Evolutionary conservation across 2,797 vertebrate species (phyloP).

Genomic region (Melanogrammus aeglefinus): DNA sequence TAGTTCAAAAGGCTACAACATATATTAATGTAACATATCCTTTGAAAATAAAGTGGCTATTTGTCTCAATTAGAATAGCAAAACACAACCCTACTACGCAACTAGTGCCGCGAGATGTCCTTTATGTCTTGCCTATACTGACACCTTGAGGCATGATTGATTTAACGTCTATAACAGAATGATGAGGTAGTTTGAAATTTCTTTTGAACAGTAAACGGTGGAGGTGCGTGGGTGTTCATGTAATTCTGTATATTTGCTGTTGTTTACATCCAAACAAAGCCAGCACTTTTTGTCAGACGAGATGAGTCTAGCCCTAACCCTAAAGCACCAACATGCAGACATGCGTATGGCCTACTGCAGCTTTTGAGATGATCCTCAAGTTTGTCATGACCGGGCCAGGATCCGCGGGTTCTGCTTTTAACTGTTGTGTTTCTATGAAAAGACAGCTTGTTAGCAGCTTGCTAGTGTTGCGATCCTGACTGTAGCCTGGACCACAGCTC

Average conservation of each 20-base stretch:
- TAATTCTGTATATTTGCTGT: background rate
- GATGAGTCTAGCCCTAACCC: background rate
- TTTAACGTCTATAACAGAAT: background rate
- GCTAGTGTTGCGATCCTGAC: no score
- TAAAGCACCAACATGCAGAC: background rate
- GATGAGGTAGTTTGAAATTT: background rate
- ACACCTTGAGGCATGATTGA: background rate
- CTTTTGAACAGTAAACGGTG: background rate
- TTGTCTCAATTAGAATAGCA: background rate
- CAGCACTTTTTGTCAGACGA: background rate
- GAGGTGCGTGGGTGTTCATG: background rate
- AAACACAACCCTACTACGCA: background rate
- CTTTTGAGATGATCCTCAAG: background rate
- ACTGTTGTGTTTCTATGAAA: background rate
- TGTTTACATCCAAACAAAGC: background rate
- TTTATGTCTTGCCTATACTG: background rate
- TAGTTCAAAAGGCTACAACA: no score
- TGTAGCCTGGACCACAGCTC: no score
- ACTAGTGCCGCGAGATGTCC: background rate
- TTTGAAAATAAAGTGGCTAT: background rate
- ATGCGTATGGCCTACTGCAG: no score
- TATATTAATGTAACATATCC: no score
- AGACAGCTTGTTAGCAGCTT: no score
- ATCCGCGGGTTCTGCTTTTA: no score
- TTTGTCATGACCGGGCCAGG: no score